Conservation (phyloP, 2,113 vertebrate genomes). For the Anoura caudifer region DNA sequence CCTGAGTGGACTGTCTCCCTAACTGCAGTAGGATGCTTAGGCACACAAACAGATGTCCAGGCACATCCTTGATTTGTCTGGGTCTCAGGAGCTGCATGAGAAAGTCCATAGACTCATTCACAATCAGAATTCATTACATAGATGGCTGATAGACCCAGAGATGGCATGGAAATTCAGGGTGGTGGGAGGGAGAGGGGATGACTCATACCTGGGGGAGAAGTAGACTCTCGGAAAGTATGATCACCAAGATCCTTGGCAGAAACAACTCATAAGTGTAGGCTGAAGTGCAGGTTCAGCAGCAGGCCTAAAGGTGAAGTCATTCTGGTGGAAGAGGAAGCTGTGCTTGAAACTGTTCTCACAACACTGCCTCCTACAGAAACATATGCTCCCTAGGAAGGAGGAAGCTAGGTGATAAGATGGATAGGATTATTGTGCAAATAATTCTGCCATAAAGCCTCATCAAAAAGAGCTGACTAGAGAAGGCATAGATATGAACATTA, state of each 20-base stretch:
- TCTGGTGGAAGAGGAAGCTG: background rate
- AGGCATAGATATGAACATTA: background rate
- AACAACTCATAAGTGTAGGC: background rate
- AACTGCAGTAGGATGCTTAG: background rate
- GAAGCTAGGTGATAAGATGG: background rate
- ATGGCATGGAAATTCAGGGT: background rate
- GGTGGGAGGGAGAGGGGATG: background rate
- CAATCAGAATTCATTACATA: slow-evolving; percentile 14
- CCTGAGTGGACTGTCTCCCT: slow-evolving; percentile 13
- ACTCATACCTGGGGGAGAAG: background rate
- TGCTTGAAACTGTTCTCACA: background rate
- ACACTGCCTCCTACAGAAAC: background rate
- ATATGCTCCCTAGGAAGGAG: background rate
- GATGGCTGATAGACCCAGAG: background rate
- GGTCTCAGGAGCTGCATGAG: slow-evolving; percentile 27
- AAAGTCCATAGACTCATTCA: slow-evolving; percentile 8
- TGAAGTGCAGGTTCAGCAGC: background rate
- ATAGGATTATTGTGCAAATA: background rate
- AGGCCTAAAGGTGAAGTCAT: background rate
- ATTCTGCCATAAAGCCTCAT: background rate
- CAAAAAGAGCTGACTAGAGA: background rate
- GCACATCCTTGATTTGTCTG: slow-evolving; percentile 8
- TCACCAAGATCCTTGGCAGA: background rate
- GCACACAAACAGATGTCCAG: slow-evolving; percentile 39
- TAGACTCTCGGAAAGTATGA: background rate